Base-by-base conservation (phyloP, 1,140 invertebrate genomes). In the Palaemon carinicauda region DNA sequence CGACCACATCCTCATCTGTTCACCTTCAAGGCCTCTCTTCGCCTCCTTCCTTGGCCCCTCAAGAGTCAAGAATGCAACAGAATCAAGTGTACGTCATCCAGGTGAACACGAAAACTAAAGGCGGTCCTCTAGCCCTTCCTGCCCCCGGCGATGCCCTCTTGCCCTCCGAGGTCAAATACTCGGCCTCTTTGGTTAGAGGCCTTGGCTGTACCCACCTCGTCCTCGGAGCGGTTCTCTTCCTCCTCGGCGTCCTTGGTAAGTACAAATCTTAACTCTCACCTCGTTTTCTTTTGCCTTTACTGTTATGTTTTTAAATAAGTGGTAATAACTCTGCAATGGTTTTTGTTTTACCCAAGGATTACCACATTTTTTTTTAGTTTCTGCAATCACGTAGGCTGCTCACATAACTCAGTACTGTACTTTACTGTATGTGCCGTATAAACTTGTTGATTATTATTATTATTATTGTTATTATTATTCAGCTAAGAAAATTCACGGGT, bases 81-180 rank as follows among this genome's bases (percentile, higher is more conserved):
- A 83, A 83, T 53, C 71, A 83, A 29, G 71, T 83, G 41, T 83
- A 75, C 29, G 81, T 83, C 71, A 83, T 83, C 19, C 81, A 83
- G 71, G 81, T 83, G 52, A 75, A 71, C 14, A 75, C 71, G 5
- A 73, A 53, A 17, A 41, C 33, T 3, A 75, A 56, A 50, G 29
- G 12, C 4, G n/a, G 31, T 31, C 81, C 69, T 3, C 71, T 75
- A 5, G 80, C 87, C 73, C 60, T 79, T 21, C 80, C 87, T 0
- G 75, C 80, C 31, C 80, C 87, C 14, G 56, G 65, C 14, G 69
- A 19, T 3, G 21, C 86, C 7, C 74, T 88, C 73, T 50, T 88
- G 54, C 87, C 87, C 56, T 88, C 87, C 1, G 87, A 88, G 56
- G 82, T 88, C 33, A 88, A 88, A 50, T 88, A 88, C 41, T 88